Conservation (phyloP, 2,888 invertebrate genomes). For the Ischnus inquisitorius region DNA sequence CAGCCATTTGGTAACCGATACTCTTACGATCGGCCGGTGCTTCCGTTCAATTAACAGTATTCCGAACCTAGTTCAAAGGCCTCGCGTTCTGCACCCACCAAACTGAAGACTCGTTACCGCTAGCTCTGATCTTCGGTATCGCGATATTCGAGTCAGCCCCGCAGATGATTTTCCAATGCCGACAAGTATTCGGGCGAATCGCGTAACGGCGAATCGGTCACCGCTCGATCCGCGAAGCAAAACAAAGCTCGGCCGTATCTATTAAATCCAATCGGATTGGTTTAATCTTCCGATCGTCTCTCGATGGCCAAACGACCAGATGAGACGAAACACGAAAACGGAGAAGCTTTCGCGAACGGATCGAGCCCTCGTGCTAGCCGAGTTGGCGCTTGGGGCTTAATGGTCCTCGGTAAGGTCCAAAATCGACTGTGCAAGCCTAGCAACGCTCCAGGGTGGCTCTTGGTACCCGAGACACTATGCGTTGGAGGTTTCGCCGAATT, state of each 20-base stretch:
- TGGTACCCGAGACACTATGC: constrained; percentile 20
- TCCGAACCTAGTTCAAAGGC: constrained; percentile 62
- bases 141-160: background rate
- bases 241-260: background rate
- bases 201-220: background rate
- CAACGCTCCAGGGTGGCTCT: background rate
- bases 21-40: constrained; percentile 40
- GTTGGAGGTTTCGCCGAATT: constrained; percentile 24
- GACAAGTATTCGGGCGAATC: background rate
- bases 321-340: constrained; percentile 16
- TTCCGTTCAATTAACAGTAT: constrained; percentile 78
- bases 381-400: background rate
- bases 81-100: background rate
- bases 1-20: constrained; percentile 63
- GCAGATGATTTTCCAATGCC: background rate
- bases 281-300: background rate
- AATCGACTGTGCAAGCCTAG: background rate
- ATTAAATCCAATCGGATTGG: constrained; percentile 16
- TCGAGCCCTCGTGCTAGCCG: background rate
- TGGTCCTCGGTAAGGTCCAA: constrained; percentile 1
- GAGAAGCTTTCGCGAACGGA: background rate
- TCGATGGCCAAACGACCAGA: background rate
- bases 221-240: background rate
- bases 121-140: background rate
- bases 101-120: constrained; percentile 14